Evolutionary conservation across 2,797 vertebrate species (phyloP).

Genomic region (Brachyalestes nurse): DNA sequence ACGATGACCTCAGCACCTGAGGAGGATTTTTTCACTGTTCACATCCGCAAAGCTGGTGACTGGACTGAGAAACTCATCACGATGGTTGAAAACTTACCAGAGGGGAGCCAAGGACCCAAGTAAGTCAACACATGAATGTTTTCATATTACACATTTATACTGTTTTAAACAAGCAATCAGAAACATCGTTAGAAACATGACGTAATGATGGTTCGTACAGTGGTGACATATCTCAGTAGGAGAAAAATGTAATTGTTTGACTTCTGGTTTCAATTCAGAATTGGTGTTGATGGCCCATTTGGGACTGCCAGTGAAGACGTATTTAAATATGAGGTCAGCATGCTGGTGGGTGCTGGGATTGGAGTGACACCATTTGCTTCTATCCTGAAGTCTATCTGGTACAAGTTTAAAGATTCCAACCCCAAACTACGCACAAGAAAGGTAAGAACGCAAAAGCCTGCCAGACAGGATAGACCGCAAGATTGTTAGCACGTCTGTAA

Average conservation of each 20-base stretch:
- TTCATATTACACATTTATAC: not conserved
- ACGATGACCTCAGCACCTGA: slow-evolving; percentile 92
- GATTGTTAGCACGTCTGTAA: not conserved
- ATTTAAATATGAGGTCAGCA: slow-evolving; percentile 91
- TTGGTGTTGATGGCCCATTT: slow-evolving; percentile 90
- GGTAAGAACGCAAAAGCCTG: slow-evolving; percentile 69
- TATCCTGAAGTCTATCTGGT: slow-evolving; percentile 94
- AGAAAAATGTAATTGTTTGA: not conserved
- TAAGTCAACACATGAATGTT: slow-evolving; percentile 59
- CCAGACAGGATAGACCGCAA: not conserved
- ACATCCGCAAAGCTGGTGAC: slow-evolving; percentile 86
- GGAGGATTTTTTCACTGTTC: slow-evolving; percentile 89
- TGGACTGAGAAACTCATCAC: slow-evolving; percentile 87
- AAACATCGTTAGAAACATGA: not conserved
- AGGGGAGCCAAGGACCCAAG: slow-evolving; percentile 80
- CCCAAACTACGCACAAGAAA: slow-evolving; percentile 86
- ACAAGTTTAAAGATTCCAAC: slow-evolving; percentile 87
- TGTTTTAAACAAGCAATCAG: not conserved
- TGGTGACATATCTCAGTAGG: not conserved
- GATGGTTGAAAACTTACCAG: slow-evolving; percentile 75
- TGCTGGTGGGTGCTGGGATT: slow-evolving; percentile 91
- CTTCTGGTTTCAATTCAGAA: slow-evolving; percentile 68
- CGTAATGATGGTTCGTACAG: not conserved
- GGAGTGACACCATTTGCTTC: slow-evolving; percentile 93
- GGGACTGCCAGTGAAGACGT: slow-evolving; percentile 93